phyloP scores from a whole-genome alignment of 2,888 invertebrate species.

The Ptychoptera albimana region DNA sequence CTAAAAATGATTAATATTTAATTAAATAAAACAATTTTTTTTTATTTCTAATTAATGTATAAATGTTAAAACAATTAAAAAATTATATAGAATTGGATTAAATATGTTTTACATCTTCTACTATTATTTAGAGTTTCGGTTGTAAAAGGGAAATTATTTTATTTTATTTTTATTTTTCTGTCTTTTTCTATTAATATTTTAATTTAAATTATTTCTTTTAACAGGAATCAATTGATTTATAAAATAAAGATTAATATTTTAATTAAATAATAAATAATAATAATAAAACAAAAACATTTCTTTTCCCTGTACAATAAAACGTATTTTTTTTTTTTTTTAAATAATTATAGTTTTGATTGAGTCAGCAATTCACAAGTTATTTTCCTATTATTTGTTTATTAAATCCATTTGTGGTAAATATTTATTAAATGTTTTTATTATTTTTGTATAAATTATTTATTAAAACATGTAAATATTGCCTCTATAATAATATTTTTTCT shows the following conservation, averaged over 20 bases:
- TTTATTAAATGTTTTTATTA: no score
- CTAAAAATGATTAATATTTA: no score
- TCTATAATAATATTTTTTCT: no score
- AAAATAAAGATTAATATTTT: no score
- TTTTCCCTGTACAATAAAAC: conserved; percentile 9
- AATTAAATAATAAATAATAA: not conserved
- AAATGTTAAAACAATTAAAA: not conserved
- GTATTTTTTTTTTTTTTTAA: conserved; percentile 12
- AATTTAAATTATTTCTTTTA: not conserved
- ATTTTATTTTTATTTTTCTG: not conserved
- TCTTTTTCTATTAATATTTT: no score
- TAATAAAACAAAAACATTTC: conserved; percentile 2
- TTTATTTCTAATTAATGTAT: not conserved
- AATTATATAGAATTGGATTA: not conserved
- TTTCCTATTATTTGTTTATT: not conserved
- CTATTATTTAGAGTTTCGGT: not conserved
- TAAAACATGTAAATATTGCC: no score
- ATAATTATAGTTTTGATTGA: conserved; percentile 33
- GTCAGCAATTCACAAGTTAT: conserved; percentile 31
- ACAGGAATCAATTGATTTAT: not conserved
- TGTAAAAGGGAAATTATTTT: not conserved
- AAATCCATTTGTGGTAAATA: not conserved
- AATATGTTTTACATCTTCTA: no score
- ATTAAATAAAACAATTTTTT: no score
- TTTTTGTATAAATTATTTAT: no score